Evolutionary conservation across 2,113 vertebrate species (phyloP).

Genomic region (Rousettus leschenaultii): DNA sequence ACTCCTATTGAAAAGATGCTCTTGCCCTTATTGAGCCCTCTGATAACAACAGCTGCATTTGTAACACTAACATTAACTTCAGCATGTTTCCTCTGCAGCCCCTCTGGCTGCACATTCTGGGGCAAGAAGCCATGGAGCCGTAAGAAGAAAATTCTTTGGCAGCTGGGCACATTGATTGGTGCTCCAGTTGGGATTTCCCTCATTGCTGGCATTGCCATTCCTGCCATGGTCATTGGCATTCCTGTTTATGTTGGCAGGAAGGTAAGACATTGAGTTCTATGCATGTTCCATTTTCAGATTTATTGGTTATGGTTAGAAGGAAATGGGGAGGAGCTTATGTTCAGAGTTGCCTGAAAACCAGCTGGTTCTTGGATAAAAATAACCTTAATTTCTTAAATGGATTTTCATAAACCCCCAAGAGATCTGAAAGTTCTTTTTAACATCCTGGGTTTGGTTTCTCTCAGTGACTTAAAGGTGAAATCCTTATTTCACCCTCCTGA

Average conservation of each 20-base stretch:
- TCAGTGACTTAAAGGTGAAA: constrained; percentile 56
- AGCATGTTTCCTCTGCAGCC: constrained; percentile 81
- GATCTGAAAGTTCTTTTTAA: constrained; percentile 60
- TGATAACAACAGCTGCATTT: constrained; percentile 22
- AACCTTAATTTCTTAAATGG: constrained; percentile 63
- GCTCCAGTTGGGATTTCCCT: constrained; percentile 98
- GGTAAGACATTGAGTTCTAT: constrained; percentile 81
- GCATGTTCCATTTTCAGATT: background rate
- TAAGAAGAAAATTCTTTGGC: constrained; percentile 99
- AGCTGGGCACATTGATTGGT: constrained; percentile 96
- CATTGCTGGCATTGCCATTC: constrained; percentile 97
- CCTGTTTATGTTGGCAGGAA: constrained; percentile 97
- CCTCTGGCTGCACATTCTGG: constrained; percentile 99
- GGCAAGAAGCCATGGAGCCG: constrained; percentile 99
- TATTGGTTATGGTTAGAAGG: constrained; percentile 48
- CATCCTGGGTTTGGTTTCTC: constrained; percentile 23
- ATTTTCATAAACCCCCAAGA: constrained; percentile 31
- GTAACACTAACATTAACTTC: constrained; percentile 27
- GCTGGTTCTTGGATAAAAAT: constrained; percentile 61
- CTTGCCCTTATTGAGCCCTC: background rate
- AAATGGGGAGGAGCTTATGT: constrained; percentile 16
- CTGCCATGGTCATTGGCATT: constrained; percentile 99
- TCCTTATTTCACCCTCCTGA: constrained; percentile 9
- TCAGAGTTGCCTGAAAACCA: constrained; percentile 49
- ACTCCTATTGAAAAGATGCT: constrained; percentile 23